phyloP scores from a whole-genome alignment of 2,797 vertebrate genomes.

The Anableps anableps region DNA sequence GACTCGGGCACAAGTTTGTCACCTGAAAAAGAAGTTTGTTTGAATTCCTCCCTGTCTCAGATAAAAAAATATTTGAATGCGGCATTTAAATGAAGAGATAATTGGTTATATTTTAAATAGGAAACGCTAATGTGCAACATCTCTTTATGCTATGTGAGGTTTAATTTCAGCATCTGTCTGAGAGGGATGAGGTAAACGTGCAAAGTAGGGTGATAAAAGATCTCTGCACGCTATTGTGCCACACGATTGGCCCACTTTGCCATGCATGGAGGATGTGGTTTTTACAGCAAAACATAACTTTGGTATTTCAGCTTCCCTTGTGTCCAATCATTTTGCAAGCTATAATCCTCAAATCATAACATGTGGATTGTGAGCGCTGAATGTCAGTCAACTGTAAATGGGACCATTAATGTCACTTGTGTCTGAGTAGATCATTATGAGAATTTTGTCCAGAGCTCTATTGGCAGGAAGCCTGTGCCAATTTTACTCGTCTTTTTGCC shows the following conservation, averaged over 20 bases:
- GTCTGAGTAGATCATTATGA: conserved; percentile 64
- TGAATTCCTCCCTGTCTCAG: conserved; percentile 14
- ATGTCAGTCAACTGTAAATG: conserved; percentile 58
- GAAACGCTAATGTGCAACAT: not conserved
- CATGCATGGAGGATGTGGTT: conserved; percentile 49
- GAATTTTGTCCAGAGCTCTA: conserved; percentile 35
- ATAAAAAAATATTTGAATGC: conserved; percentile 61
- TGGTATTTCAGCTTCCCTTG: conserved; percentile 4
- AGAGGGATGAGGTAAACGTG: not conserved
- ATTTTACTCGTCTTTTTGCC: conserved; percentile 52
- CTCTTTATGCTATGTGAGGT: not conserved
- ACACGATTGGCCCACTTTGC: conserved; percentile 6
- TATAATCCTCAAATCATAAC: conserved; percentile 38
- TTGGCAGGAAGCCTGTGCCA: conserved; percentile 60
- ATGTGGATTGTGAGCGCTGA: conserved; percentile 32
- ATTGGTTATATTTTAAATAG: conserved; percentile 8
- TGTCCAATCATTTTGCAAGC: conserved; percentile 27
- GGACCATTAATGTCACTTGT: conserved; percentile 66
- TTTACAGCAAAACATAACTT: not conserved
- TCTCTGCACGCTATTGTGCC: conserved; percentile 10
- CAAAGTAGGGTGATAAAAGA: not conserved
- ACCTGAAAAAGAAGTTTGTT: conserved; percentile 14
- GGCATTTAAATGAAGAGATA: conserved; percentile 30
- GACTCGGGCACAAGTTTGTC: conserved; percentile 4
- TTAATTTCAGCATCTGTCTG: not conserved